Conservation (phyloP, 2,113 vertebrate genomes). For the Mionectes macconnelli region DNA sequence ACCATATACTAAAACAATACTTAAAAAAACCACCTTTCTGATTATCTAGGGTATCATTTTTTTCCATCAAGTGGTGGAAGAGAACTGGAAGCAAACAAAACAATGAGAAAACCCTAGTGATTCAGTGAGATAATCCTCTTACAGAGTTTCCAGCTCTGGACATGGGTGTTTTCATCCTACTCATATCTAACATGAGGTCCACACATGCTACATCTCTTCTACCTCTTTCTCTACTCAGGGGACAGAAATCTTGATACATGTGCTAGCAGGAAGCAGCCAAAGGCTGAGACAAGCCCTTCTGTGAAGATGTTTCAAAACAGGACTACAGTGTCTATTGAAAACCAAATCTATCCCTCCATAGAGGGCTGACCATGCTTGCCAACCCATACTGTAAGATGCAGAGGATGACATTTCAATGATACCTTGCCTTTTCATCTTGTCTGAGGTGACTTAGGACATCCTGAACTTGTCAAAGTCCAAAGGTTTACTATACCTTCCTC, state of each 20-base stretch:
- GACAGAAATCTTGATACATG: background rate
- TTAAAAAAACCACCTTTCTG: background rate
- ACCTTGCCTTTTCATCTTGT: background rate
- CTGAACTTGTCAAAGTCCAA: background rate
- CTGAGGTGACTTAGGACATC: background rate
- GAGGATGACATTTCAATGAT: background rate
- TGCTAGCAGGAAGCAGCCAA: background rate
- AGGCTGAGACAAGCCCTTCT: background rate
- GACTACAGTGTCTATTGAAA: background rate
- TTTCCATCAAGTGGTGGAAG: background rate
- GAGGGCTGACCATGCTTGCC: background rate
- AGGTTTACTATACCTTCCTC: background rate
- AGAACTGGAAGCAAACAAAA: background rate
- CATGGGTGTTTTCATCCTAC: background rate
- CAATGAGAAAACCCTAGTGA: background rate
- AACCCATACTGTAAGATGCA: accelerated
- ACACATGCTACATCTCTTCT: background rate
- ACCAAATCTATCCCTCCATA: accelerated
- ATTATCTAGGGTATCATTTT: background rate
- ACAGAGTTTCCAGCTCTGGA: background rate
- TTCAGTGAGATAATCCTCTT: background rate
- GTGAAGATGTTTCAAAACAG: background rate
- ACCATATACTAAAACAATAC: background rate
- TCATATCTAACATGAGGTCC: background rate
- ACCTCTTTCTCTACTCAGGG: background rate